Conservation (phyloP, 1,140 invertebrate species). For the Ruditapes philippinarum region DNA sequence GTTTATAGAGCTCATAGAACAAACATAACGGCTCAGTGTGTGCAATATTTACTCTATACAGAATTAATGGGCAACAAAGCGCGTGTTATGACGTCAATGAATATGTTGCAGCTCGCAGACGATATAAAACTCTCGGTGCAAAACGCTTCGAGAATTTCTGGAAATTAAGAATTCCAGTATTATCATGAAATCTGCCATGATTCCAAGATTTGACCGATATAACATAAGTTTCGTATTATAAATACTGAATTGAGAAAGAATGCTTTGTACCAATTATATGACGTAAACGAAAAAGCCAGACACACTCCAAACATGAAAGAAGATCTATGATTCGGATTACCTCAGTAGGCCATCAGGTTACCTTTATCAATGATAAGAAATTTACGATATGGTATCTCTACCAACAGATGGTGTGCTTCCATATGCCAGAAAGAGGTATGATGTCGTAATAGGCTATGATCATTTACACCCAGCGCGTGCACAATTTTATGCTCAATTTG, state of each 20-base stretch:
- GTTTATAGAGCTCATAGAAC: no score
- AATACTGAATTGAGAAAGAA: neutral
- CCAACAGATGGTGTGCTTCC: neutral
- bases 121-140: neutral
- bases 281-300: conserved; percentile 29
- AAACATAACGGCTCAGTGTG: no score
- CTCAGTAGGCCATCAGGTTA: conserved; percentile 37
- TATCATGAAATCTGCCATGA: conserved; percentile 6
- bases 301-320: conserved; percentile 11
- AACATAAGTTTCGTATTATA: neutral
- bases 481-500: conserved; percentile 2
- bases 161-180: neutral
- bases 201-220: neutral
- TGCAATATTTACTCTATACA: neutral
- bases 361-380: conserved; percentile 7
- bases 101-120: neutral
- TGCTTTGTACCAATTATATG: conserved; percentile 1
- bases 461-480: conserved; percentile 18
- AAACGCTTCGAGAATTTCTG: neutral
- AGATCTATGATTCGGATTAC: conserved; percentile 16
- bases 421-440: conserved; percentile 16
- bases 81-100: neutral
- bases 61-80: neutral
- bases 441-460: conserved; percentile 14
- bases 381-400: conserved; percentile 1